Evolutionary conservation across 2,113 vertebrate species (phyloP), one percentile per base, ranked within the genome.

Genomic region (Sakesphorus luctuosus): DNA sequence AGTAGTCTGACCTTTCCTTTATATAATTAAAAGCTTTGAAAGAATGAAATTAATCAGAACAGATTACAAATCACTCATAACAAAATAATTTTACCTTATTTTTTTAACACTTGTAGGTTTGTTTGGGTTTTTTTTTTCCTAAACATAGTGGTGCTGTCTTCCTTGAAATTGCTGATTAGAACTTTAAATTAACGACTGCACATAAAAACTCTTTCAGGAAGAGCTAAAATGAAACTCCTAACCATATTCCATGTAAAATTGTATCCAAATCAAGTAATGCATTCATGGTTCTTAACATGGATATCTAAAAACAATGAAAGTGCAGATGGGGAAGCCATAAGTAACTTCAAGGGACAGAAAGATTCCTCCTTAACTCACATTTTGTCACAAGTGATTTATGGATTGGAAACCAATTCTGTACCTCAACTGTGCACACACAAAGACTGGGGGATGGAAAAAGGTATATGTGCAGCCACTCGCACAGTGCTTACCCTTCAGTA

Each of bases 271-370:
- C 65, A 85, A 76, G 67, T 23, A 79, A 89, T 29, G 47, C 9
- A 31, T 40, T 83, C 33, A 36, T 7, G 7, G 28, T 55, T 91
- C 71, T 84, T 88, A 55, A 94, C 50, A 25, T 1, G 4, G 68
- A 90, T 49, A 79, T 78, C 79, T 74, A 66, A 84, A 73, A 79
- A 18, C 53, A 66, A 35, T 19, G 26, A 10, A 88, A 79, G 36
- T 46, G 35, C 86, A 96, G 49, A 93, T 94, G 93, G 94, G 93
- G 94, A 91, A 96, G 65, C 65, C 55, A 71, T 84, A 96, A 97
- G 49, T 31, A 93, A 92, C 8, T 77, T 62, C 59, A 71, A 61
- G 28, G 90, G 62, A 44, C 38, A 62, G 35, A 83, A 85, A 80
- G 94, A 65, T 26, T 83, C 47, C 61, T 75, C 69, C 56, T 73